phyloP scores from a whole-genome alignment of 2,113 vertebrate genomes.

The Scomber scombrus region DNA sequence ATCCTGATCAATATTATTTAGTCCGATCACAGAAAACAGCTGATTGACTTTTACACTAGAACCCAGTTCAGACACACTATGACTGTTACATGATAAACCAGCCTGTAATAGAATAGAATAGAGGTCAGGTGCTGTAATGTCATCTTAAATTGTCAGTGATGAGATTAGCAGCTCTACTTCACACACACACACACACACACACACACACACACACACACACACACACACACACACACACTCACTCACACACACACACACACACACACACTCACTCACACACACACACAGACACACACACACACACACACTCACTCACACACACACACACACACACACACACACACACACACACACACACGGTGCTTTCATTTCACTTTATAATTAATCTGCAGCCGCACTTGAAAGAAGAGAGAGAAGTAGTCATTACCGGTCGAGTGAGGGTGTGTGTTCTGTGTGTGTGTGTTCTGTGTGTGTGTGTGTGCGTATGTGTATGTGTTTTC shows the following conservation, averaged over 20 bases:
- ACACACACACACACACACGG: slow-evolving; percentile 1
- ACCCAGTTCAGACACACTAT: too few relatives aligned
- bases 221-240: not conserved
- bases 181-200: slow-evolving; percentile 6
- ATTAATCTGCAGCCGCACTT: slow-evolving; percentile 68
- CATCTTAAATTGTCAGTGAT: slow-evolving; percentile 49
- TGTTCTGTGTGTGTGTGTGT: not conserved
- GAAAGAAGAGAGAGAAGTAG: slow-evolving; percentile 61
- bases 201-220: slow-evolving; percentile 23
- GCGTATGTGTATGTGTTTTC: not conserved
- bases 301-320: slow-evolving; percentile 16
- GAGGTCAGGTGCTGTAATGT: slow-evolving; percentile 44
- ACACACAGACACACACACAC: slow-evolving; percentile 25
- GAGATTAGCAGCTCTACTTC: slow-evolving; percentile 42
- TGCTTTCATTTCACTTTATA: slow-evolving; percentile 73
- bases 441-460: not conserved
- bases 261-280: slow-evolving; percentile 12
- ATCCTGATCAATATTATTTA: too few relatives aligned
- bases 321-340: slow-evolving; percentile 19
- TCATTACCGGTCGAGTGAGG: slow-evolving; percentile 49
- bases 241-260: slow-evolving; percentile 11
- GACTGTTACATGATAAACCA: too few relatives aligned
- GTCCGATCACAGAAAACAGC: too few relatives aligned
- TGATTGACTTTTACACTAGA: too few relatives aligned
- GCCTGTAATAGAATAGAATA: not conserved